These are phyloP conservation scores for Escarpia spicata DNA, from an alignment of 2,888 invertebrate species.

Conservation along the genomic window DNA sequence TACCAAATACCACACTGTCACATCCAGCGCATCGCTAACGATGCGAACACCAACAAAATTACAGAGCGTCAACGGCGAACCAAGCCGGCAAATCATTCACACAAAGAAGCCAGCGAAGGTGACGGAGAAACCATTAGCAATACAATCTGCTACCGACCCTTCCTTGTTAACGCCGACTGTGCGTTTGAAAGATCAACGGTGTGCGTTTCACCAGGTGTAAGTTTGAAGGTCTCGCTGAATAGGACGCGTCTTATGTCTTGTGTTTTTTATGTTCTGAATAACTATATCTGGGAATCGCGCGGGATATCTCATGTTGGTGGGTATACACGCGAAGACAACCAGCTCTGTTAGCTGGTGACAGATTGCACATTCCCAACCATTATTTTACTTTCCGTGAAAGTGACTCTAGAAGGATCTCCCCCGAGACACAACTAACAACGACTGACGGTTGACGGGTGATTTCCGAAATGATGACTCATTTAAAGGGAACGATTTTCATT, in stretches of 20 bases:
- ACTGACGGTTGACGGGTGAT: no score
- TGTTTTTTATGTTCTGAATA: background rate
- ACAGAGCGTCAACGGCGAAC: background rate
- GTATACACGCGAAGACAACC: background rate
- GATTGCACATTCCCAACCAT: background rate
- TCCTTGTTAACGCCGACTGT: background rate
- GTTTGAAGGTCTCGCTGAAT: background rate
- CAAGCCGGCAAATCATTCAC: background rate
- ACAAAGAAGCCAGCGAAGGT: background rate
- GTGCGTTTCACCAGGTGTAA: background rate
- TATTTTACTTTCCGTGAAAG: background rate
- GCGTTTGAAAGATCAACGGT: background rate
- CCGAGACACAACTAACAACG: no score
- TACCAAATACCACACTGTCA: background rate
- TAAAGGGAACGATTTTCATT: no score
- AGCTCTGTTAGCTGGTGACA: background rate
- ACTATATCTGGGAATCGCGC: background rate
- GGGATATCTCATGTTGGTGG: background rate
- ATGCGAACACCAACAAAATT: background rate
- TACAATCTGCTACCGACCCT: background rate
- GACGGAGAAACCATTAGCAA: background rate
- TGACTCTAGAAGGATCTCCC: background rate
- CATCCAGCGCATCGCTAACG: background rate
- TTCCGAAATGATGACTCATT: no score
- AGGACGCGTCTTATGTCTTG: background rate